Conservation (phyloP, 1,140 invertebrate genomes). For the Drosophila aff. region DNA sequence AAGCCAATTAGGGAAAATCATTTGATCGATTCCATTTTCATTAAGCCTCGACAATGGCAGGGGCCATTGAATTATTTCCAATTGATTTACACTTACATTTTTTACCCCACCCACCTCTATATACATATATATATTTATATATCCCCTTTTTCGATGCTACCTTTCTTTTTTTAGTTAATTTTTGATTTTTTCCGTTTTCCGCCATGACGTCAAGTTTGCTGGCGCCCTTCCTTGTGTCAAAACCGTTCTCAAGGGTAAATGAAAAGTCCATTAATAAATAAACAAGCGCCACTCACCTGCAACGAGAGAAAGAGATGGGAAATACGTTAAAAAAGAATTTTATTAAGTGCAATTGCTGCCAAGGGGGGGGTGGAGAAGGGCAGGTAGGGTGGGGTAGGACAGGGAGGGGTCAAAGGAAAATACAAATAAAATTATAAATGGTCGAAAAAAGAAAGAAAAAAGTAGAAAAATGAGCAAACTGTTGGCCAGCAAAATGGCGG, state of each 20-base stretch:
- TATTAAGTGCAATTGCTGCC: constrained; percentile 68
- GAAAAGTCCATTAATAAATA: constrained; percentile 80
- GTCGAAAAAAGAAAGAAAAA: neutral
- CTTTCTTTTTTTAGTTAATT: constrained; percentile 29
- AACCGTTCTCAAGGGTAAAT: constrained; percentile 56
- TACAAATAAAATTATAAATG: constrained; percentile 52
- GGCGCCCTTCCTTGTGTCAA: constrained; percentile 48
- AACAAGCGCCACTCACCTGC: constrained; percentile 73
- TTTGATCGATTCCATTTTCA: constrained; percentile 19
- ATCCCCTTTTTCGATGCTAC: neutral
- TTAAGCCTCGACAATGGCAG: neutral
- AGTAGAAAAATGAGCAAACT: constrained; percentile 29
- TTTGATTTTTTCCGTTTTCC: neutral
- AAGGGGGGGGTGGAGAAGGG: neutral
- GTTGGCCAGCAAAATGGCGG: constrained; percentile 73
- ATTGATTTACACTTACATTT: constrained; percentile 33
- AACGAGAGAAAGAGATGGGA: constrained; percentile 48
- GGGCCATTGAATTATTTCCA: constrained; percentile 37
- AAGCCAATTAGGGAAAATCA: constrained; percentile 22
- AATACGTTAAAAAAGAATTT: constrained; percentile 66
- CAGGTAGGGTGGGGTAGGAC: neutral
- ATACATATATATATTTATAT: constrained; percentile 9
- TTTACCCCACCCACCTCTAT: constrained; percentile 7
- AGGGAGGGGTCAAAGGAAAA: constrained; percentile 30
- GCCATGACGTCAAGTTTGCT: constrained; percentile 53